phyloP scores from a whole-genome alignment of 2,113 vertebrate genomes.

The Osmerus mordax region DNA sequence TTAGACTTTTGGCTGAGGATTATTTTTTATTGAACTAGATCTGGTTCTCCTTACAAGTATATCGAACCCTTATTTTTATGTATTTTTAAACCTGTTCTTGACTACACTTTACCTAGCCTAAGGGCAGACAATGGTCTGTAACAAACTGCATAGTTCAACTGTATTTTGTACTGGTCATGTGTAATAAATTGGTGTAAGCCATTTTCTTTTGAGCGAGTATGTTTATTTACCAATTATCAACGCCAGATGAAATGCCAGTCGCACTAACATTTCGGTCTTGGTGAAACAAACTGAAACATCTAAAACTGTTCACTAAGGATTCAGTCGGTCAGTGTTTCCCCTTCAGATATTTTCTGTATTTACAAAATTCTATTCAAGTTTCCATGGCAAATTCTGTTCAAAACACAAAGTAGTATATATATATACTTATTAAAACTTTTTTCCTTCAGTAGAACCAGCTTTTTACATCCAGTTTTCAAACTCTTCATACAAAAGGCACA shows the following conservation, averaged over 20 bases:
- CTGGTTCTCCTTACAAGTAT: conserved; percentile 69
- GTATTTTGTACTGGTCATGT: conserved; percentile 81
- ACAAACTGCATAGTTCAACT: conserved; percentile 71
- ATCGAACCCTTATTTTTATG: conserved; percentile 76
- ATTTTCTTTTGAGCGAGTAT: conserved; percentile 29
- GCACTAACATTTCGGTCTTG: too few species aligned
- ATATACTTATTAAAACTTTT: conserved; percentile 7
- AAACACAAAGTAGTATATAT: conserved; percentile 25
- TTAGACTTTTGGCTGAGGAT: conserved; percentile 69
- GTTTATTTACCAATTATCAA: conserved; percentile 54
- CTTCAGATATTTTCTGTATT: conserved; percentile 34
- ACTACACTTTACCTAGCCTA: conserved; percentile 67
- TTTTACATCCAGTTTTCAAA: conserved; percentile 28
- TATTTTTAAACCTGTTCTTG: conserved; percentile 72
- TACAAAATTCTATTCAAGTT: conserved; percentile 55
- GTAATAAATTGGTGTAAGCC: conserved; percentile 76
- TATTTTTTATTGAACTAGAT: conserved; percentile 74
- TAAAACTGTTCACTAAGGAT: too few species aligned
- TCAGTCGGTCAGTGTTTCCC: too few species aligned
- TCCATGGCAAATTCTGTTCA: conserved; percentile 45
- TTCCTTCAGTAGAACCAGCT: conserved; percentile 13
- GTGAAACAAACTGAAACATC: too few species aligned
- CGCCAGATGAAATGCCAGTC: conserved; percentile 40
- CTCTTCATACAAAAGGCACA: conserved; percentile 38
- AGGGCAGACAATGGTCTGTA: conserved; percentile 64